Base-by-base conservation (phyloP, 2,888 invertebrate genomes). In the Melieria crassipennis region DNA sequence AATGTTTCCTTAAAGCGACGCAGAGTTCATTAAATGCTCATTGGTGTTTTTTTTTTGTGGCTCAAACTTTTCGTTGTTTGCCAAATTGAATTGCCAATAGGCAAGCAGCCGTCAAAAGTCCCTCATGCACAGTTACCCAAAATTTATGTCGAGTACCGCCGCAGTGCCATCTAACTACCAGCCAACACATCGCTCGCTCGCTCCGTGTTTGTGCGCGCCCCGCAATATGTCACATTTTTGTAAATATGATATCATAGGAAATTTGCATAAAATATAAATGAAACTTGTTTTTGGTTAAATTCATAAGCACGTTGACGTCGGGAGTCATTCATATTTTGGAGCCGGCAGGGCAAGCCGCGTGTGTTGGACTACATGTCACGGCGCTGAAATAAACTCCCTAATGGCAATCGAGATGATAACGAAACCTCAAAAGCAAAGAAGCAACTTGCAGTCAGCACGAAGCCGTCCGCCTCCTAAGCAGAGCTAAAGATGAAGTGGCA, bases 221-320 rank as follows among this genome's bases (percentile, higher is more conserved):
- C 64, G 69, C 58, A 65, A 81, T 82, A 81, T 82, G 81, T 76
- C 78, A 78, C 82, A 80, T 81, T 80, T 81, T 77, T 82, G 82
- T 82, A 81, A 81, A 81, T 82, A 82, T 81, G 81, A 82, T 79
- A 82, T 81, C 82, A 82, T 79, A 80, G 65, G 76, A 78, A 78
- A 82, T 81, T 82, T 81, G 75, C 82, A 82, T 81, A 79, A 82
- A 79, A 81, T 78, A 78, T 77, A 76, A 69, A 74, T 76, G 73
- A 77, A 73, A 69, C 73, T 74, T 75, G 69, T 58, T 61, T 55
- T 42, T 61, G 47, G 57, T 30, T 58, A 58, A 58, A 58, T 58
- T 11, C 58, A 58, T 58, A 30, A 58, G 58, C n/a, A 58, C 16
- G 42, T 1, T 58, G n/a, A 58, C 58, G 58, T 13, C 16, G 42